Evolutionary conservation across 2,113 vertebrate genomes (phyloP).

Genomic region (Hydrochoerus hydrochaeris): DNA sequence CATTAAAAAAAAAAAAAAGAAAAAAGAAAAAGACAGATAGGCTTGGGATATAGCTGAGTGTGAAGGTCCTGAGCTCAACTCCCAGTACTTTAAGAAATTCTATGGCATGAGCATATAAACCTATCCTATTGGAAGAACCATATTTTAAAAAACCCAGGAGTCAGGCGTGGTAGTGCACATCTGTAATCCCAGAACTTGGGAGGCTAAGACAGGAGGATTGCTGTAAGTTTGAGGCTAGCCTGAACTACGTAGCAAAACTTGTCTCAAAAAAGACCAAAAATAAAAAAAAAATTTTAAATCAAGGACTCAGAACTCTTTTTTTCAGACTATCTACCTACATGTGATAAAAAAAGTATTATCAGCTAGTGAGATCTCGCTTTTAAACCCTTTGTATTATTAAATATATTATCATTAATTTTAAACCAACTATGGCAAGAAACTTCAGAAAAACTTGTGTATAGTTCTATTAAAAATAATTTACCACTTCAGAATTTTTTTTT

Average conservation of each 20-base stretch:
- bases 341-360: not conserved
- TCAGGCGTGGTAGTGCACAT: not conserved
- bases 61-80: not conserved
- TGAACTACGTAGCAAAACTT: not conserved
- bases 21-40: no score
- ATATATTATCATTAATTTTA: conserved; percentile 13
- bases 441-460: not conserved
- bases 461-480: conserved; percentile 22
- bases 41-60: not conserved
- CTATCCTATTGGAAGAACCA: conserved; percentile 35
- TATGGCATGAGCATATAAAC: not conserved
- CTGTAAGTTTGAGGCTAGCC: not conserved
- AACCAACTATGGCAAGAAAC: not conserved
- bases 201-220: not conserved
- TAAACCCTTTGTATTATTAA: conserved; percentile 29
- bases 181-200: not conserved
- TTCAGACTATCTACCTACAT: not conserved
- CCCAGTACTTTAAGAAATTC: not conserved
- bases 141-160: conserved; percentile 45
- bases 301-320: not conserved
- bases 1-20: not conserved
- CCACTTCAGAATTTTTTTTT: conserved; percentile 11
- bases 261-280: not conserved
- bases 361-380: conserved; percentile 8
- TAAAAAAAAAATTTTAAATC: not conserved